Conservation (phyloP, 2,888 invertebrate species). For the Rhogogaster chlorosoma region DNA sequence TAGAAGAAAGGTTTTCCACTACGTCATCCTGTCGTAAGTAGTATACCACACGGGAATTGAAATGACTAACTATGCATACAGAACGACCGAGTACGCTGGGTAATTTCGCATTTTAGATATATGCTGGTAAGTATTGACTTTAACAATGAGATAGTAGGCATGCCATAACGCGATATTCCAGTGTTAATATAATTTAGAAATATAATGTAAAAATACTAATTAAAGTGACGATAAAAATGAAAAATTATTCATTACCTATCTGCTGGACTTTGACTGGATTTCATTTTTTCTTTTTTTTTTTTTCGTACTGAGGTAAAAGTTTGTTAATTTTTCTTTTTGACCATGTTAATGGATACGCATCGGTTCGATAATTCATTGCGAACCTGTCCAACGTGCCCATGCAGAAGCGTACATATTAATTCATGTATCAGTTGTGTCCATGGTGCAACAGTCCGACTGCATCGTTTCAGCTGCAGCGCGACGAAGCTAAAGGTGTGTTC, state of each 20-base stretch:
- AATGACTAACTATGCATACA: slow-evolving; percentile 34
- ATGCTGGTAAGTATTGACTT: not conserved
- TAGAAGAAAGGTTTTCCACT: slow-evolving; percentile 11
- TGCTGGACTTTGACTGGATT: not conserved
- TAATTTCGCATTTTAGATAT: not conserved
- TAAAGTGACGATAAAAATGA: not conserved
- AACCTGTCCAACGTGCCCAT: not conserved
- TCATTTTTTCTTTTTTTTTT: not conserved
- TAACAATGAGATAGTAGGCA: not conserved
- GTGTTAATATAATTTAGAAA: not conserved
- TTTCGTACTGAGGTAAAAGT: not conserved
- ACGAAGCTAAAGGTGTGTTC: not conserved
- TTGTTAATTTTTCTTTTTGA: not conserved
- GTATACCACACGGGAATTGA: not conserved
- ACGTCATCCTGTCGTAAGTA: slow-evolving; percentile 3
- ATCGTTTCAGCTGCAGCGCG: not conserved
- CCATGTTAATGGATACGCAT: not conserved
- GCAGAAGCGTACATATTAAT: not conserved
- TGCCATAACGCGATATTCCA: not conserved
- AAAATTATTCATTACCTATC: not conserved
- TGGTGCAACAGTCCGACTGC: not conserved
- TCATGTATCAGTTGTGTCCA: not conserved
- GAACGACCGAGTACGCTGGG: not conserved
- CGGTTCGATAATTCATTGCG: not conserved
- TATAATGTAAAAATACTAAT: not conserved